phyloP scores from a whole-genome alignment of 2,888 invertebrate genomes.

The Molorchus minor region DNA sequence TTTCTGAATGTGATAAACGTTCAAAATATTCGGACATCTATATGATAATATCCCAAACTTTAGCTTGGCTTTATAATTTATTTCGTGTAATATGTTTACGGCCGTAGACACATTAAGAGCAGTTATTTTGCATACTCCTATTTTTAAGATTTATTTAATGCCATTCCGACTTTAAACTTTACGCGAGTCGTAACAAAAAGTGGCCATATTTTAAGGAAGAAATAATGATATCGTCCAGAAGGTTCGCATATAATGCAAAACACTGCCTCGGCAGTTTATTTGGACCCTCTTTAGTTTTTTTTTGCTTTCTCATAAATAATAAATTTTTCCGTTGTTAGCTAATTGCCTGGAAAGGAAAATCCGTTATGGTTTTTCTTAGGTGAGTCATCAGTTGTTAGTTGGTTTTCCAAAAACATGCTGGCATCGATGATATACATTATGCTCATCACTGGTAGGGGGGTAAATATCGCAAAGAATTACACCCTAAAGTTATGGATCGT shows the following conservation, averaged over 20 bases:
- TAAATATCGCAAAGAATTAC: not conserved
- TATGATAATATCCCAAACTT: not conserved
- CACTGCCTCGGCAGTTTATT: not conserved
- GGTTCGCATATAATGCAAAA: not conserved
- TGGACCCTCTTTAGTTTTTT: no score
- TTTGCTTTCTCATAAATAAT: no score
- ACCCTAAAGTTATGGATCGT: no score
- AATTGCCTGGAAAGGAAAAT: not conserved
- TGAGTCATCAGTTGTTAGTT: not conserved
- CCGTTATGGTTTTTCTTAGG: not conserved
- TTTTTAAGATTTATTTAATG: constrained; percentile 8
- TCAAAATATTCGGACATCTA: no score
- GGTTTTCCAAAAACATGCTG: not conserved
- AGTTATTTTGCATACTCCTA: constrained; percentile 3
- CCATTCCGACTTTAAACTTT: not conserved
- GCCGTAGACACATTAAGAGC: constrained; percentile 2
- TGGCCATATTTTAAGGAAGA: not conserved
- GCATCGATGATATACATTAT: not conserved
- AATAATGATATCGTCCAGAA: not conserved
- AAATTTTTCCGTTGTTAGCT: no score
- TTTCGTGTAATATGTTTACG: not conserved
- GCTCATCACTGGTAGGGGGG: not conserved
- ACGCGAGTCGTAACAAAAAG: not conserved
- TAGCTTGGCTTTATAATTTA: constrained; percentile 6
- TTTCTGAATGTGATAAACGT: no score